Conservation (phyloP, 2,888 invertebrate species). For the Acronicta leporina region DNA sequence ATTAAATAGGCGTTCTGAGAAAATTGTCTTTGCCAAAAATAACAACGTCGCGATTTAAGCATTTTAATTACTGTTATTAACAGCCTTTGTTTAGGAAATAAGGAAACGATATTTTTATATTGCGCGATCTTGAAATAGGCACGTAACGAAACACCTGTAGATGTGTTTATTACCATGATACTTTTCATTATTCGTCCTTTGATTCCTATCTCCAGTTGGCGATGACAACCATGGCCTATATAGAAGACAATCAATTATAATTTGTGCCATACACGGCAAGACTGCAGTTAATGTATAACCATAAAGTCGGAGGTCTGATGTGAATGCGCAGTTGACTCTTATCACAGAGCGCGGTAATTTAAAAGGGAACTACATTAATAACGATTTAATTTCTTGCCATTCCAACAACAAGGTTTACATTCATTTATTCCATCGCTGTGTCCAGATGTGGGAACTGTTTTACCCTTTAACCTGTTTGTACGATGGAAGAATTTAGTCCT, state of each 20-base stretch:
- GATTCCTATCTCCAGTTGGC: constrained; percentile 73
- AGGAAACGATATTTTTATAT: constrained; percentile 5
- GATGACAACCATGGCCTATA: constrained; percentile 77
- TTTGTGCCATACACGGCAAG: constrained; percentile 74
- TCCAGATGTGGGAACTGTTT: constrained; percentile 73
- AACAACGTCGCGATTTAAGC: background rate
- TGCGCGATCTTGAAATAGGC: constrained; percentile 4
- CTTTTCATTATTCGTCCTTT: constrained; percentile 60
- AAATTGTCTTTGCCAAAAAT: constrained; percentile 1
- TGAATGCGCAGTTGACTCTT: constrained; percentile 70
- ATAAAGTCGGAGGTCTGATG: constrained; percentile 66
- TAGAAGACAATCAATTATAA: constrained; percentile 76
- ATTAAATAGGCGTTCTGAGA: constrained; percentile 8
- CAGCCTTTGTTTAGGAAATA: constrained; percentile 12
- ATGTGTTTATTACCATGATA: constrained; percentile 14
- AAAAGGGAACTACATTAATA: constrained; percentile 71
- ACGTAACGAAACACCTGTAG: constrained; percentile 5
- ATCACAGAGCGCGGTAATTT: constrained; percentile 78
- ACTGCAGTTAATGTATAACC: constrained; percentile 73
- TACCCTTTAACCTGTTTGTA: constrained; percentile 77
- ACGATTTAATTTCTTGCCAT: constrained; percentile 70
- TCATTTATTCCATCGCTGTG: constrained; percentile 61
- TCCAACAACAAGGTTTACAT: constrained; percentile 70
- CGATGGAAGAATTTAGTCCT: constrained; percentile 71
- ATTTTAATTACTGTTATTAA: constrained; percentile 16